phyloP scores from a whole-genome alignment of 2,888 invertebrate genomes.

The Tethea ocularis region DNA sequence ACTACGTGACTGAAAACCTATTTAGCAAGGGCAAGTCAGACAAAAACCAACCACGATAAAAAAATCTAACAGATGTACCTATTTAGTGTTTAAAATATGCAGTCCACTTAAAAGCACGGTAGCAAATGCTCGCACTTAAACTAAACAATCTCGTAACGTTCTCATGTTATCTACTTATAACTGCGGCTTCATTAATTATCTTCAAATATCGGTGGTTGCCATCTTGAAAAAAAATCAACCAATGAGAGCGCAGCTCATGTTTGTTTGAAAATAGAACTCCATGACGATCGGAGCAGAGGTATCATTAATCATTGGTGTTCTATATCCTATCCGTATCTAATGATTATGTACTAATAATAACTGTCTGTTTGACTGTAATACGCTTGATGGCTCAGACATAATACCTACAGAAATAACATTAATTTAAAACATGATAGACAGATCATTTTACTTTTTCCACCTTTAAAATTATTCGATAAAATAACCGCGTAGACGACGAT shows the following conservation, averaged over 20 bases:
- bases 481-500: too few species aligned
- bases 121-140: constrained; percentile 67
- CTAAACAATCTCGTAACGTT: constrained; percentile 48
- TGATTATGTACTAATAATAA: constrained; percentile 29
- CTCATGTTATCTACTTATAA: constrained; percentile 64
- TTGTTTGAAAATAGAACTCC: constrained; percentile 74
- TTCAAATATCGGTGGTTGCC: constrained; percentile 74
- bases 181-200: constrained; percentile 71
- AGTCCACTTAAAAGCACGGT: constrained; percentile 57
- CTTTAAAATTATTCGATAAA: too few species aligned
- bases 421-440: too few species aligned
- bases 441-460: too few species aligned
- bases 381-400: too few species aligned
- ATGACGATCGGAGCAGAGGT: constrained; percentile 59
- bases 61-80: constrained; percentile 42
- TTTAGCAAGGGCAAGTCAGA: background rate
- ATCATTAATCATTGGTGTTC: constrained; percentile 71
- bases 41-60: constrained; percentile 17
- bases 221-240: constrained; percentile 72
- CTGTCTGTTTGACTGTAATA: background rate
- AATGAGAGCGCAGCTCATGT: constrained; percentile 58
- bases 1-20: background rate
- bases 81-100: constrained; percentile 70
- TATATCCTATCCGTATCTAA: constrained; percentile 46
- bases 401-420: background rate